Percentiles rank a stretch among this genome's conserved stretches.
These are phyloP conservation scores for Dasyprocta punctata DNA, from an alignment of 2,113 vertebrate species.

Conservation along the genomic window DNA sequence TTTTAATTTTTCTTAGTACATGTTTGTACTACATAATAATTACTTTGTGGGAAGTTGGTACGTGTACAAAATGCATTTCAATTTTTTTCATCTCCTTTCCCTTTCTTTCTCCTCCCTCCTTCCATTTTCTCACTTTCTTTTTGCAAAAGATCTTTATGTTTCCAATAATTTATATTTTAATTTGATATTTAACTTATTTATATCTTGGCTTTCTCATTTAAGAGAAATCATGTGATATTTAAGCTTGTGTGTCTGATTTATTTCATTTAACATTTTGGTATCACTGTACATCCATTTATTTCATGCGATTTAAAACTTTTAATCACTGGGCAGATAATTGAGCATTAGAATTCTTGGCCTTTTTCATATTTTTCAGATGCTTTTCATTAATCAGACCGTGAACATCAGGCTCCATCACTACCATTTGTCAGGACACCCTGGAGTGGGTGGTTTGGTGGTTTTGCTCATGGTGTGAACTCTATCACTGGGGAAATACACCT, in stretches of 20 bases:
- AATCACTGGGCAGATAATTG: conserved; percentile 58
- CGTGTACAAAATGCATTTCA: not conserved
- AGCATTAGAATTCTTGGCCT: conserved; percentile 25
- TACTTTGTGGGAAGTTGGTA: not conserved
- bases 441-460: not conserved
- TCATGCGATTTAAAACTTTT: conserved; percentile 10
- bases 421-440: not conserved
- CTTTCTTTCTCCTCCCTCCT: not conserved
- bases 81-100: not conserved
- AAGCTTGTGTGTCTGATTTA: not conserved
- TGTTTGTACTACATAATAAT: not conserved
- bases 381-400: conserved; percentile 43
- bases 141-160: not conserved
- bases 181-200: not conserved
- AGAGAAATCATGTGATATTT: not conserved
- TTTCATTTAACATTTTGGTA: not conserved
- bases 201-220: not conserved
- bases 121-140: not conserved
- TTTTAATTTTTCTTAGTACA: not conserved
- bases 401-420: not conserved
- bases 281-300: not conserved
- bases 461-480: not conserved
- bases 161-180: not conserved
- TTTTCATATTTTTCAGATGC: conserved; percentile 51
- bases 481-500: not conserved